Base-by-base conservation (phyloP, 2,888 invertebrate species). In the Homarus gammarus region DNA sequence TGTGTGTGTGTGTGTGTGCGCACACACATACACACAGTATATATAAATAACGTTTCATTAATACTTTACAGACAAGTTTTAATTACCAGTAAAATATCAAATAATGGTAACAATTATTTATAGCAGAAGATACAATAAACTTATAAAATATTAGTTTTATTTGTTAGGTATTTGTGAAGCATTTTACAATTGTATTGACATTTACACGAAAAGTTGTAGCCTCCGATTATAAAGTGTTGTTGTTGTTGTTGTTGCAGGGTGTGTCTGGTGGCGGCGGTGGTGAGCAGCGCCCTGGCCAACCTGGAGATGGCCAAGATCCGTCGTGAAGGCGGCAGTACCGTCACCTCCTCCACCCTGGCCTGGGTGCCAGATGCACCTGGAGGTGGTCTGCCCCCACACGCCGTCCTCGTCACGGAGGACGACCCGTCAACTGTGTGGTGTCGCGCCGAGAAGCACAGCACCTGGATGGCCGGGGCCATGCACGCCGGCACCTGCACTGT, bases 341-440 rank as follows among this genome's bases (percentile, higher is more conserved):
- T 90, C 40, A 91, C 91, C 0, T 91, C 91, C 1, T 91, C 91
- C 31, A 91, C 90, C 12, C 88, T 91, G 64, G 89, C 84, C 49
- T 91, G 91, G 91, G 86, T 85, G 40, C 49, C 68, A 49, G 90
- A 75, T 27, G n/a, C n/a, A n/a, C 38, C 31, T 10, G 78, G 73
- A 0, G 79, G 79, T 5, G 22, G 36, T 15, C 64, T 84, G n/a
- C 86, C 86, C 15, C 77, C 81, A 2, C 89, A 91, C 79, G 75
- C 91, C 0, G 85, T 91, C 12, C 90, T 51, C 2, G 82, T 91
- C 31, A 79, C 61, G 1, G 88, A 90, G 27, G 88, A 90, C 33
- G 91, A 91, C 79, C 90, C 90, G 1, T 61, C 88, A 0, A 89
- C 89, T 3, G 90, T 91, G 44, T 91, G 91, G 91, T 91, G 91